Evolutionary conservation across 2,797 vertebrate genomes (phyloP), one percentile per base, ranked within the genome.

Genomic region (Lophotriccus pileatus): DNA sequence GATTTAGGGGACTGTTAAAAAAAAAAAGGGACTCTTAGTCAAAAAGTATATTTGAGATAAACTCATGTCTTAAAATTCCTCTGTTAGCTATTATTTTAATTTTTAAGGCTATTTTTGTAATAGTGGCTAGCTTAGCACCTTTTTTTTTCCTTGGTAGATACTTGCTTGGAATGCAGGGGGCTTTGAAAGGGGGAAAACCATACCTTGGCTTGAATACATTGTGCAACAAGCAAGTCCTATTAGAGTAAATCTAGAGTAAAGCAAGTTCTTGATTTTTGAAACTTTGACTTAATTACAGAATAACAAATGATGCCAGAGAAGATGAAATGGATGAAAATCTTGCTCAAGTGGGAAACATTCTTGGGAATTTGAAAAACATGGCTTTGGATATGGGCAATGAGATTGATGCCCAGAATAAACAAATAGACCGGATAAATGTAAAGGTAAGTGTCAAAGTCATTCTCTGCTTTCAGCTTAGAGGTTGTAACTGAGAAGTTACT

Each of bases 251-350:
- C 28, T 36, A n/a, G 5, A 9, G 34, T 68, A 46, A 83, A 76
- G 10, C 23, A 67, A 69, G 20, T 68, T 90, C 6, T 36, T 64
- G 25, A 23, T 58, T 87, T 43, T 49, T 90, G 75, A 82, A 70
- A 63, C 12, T 6, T 41, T 69, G 27, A 82, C 58, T 47, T 83
- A 58, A 47, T 86, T 66, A 82, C 95, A 99, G 99, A 95, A 88
- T 99, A 97, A 99, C 99, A 39, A 98, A 99, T 80, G 99, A 99
- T 87, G 99, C 98, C 11, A 98, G 99, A 46, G 99, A 99, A 97
- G 99, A 99, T 80, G 99, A 99, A 97, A 99, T 99, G 99, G 99
- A 99, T 94, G 99, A 99, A 25, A 99, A 99, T 94, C 98, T 99
- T 89, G 96, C 97, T 2, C 98, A 98, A 36, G 99, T 99, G 53